Evolutionary conservation across 2,113 vertebrate genomes (phyloP).

Genomic region (Vireo altiloquus): DNA sequence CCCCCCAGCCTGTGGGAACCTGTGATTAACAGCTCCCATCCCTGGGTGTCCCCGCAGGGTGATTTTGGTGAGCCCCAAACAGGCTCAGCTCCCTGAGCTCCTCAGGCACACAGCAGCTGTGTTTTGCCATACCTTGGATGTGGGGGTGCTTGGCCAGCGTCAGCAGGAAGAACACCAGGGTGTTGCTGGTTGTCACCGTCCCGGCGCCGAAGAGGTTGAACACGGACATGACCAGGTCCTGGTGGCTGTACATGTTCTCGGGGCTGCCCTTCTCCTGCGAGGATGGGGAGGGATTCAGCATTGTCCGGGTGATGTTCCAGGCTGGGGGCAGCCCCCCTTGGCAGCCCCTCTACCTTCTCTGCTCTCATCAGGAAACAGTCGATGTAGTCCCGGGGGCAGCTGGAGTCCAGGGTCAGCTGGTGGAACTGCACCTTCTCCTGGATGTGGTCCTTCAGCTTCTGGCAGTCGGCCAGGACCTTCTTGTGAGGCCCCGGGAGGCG

Average conservation of each 20-base stretch:
- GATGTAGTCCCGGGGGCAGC: slow-evolving; percentile 59
- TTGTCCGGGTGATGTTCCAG: neutral
- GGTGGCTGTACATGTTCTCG: neutral
- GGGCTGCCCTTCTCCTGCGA: slow-evolving; percentile 17
- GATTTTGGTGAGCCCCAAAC: neutral
- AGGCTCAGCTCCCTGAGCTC: neutral
- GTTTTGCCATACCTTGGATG: slow-evolving; percentile 66
- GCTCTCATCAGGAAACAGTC: slow-evolving; percentile 62
- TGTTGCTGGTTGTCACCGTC: slow-evolving; percentile 62
- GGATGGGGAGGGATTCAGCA: neutral
- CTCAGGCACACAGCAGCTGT: neutral
- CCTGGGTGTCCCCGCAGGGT: too few species aligned
- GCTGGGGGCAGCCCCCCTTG: neutral
- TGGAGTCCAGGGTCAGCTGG: slow-evolving; percentile 41
- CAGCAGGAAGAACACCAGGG: slow-evolving; percentile 67
- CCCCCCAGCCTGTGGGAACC: neutral
- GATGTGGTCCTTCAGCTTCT: slow-evolving; percentile 46
- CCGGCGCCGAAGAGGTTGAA: slow-evolving; percentile 66
- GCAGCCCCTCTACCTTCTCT: slow-evolving; percentile 40
- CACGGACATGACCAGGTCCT: slow-evolving; percentile 58
- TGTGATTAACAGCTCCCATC: neutral
- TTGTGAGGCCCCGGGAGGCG: slow-evolving; percentile 56
- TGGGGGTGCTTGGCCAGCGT: slow-evolving; percentile 73
- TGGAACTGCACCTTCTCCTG: slow-evolving; percentile 22
- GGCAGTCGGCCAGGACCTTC: neutral